phyloP scores from a whole-genome alignment of 2,888 invertebrate genomes.

The Sinotaia quadrata region DNA sequence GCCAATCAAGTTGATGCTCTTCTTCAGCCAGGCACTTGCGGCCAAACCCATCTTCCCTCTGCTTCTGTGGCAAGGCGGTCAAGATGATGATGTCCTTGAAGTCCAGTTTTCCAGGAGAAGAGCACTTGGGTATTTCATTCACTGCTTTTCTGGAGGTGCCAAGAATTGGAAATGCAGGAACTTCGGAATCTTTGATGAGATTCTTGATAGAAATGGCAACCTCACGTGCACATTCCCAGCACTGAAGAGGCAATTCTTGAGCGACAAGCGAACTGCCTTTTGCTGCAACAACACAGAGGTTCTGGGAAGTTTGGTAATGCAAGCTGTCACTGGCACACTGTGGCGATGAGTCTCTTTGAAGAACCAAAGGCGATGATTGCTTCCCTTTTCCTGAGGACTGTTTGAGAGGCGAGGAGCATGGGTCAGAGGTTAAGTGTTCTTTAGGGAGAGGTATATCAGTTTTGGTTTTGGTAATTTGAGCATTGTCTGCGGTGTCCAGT shows the following conservation, averaged over 20 bases:
- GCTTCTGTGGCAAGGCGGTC: background rate
- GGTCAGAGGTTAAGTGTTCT: background rate
- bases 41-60: background rate
- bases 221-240: slow-evolving; percentile 4
- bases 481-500: too few species aligned
- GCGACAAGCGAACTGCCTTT: background rate
- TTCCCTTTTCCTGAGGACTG: too few species aligned
- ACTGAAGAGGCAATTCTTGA: slow-evolving; percentile 4
- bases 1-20: background rate
- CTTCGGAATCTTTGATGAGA: background rate
- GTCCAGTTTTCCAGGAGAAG: background rate
- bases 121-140: background rate
- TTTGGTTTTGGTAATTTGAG: too few species aligned
- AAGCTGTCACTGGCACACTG: background rate
- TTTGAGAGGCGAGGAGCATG: too few species aligned
- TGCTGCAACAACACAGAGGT: too few species aligned
- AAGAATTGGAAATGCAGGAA: background rate
- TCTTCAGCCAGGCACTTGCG: background rate
- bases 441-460: background rate
- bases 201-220: background rate
- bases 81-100: slow-evolving; percentile 1
- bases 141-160: background rate
- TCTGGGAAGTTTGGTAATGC: too few species aligned
- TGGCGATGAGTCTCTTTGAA: too few species aligned
- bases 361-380: too few species aligned